These are phyloP conservation scores for Entelurus aequoreus DNA, from an alignment of 2,113 vertebrate species.

Conservation along the genomic window DNA sequence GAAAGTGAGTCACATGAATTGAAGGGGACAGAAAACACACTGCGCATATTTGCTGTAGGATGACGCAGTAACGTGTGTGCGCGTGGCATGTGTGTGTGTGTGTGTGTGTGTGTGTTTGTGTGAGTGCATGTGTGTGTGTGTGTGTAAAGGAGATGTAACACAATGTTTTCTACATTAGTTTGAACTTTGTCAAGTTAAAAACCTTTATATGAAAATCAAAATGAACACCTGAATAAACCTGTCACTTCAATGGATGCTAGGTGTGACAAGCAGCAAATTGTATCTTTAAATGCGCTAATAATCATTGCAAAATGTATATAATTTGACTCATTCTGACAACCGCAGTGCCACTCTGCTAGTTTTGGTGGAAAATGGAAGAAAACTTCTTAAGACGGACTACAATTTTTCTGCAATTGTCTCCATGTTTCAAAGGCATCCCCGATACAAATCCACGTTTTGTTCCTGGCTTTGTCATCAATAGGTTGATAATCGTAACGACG, in stretches of 20 bases:
- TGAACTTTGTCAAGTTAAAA: neutral
- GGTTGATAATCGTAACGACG: no score
- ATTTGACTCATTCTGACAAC: slow-evolving; percentile 10
- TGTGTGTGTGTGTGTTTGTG: slow-evolving; percentile 2
- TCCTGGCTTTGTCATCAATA: no score
- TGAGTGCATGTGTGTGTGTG: slow-evolving; percentile 1
- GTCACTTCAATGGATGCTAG: no score
- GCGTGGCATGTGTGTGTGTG: slow-evolving; percentile 5
- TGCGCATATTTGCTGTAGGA: slow-evolving; percentile 40
- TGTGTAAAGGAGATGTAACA: neutral
- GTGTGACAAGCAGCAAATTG: neutral
- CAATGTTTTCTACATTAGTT: neutral
- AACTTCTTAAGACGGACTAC: neutral
- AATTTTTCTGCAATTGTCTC: neutral
- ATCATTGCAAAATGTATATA: no score
- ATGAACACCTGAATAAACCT: no score
- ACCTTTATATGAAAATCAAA: neutral
- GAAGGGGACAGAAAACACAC: slow-evolving; percentile 62
- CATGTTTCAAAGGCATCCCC: no score
- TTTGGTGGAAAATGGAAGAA: neutral
- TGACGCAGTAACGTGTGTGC: slow-evolving; percentile 12
- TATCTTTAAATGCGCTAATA: slow-evolving; percentile 11
- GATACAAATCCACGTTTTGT: no score
- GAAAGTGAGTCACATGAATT: slow-evolving; percentile 76
- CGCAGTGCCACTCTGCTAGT: neutral